A percentile compares a stretch with the other conserved stretches of the same genome.
phyloP scores from a whole-genome alignment of 2,797 vertebrate genomes.

The Coracias cyanogaster region DNA sequence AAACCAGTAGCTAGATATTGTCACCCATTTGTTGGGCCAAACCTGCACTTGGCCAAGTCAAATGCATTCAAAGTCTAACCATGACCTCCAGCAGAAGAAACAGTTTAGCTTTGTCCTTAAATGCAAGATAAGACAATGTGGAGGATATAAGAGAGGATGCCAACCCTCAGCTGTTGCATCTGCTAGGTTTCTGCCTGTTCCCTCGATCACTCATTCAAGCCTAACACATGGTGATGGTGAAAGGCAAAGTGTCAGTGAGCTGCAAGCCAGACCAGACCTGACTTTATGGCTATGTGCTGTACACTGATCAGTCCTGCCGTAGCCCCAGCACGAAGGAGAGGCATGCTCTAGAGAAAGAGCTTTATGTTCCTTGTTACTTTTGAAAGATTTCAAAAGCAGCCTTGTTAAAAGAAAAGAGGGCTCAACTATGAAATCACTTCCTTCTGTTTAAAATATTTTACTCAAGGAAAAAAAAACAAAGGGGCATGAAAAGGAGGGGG shows the following conservation, averaged over 20 bases:
- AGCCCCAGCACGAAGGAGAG: background rate
- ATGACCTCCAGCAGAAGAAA: background rate
- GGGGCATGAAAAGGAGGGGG: constrained; percentile 5
- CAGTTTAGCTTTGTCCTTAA: background rate
- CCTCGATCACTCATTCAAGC: background rate
- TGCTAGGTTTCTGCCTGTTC: background rate
- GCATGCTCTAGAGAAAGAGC: constrained; percentile 43
- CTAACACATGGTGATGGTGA: background rate
- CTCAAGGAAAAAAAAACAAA: constrained; percentile 54
- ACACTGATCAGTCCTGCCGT: background rate
- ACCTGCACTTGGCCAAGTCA: background rate
- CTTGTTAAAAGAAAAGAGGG: constrained; percentile 66
- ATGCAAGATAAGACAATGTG: background rate
- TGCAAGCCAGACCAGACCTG: background rate
- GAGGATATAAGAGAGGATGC: background rate
- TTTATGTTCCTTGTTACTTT: constrained; percentile 49
- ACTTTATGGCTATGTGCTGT: background rate
- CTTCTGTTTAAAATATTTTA: constrained; percentile 78
- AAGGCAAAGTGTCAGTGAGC: background rate
- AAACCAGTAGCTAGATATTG: background rate
- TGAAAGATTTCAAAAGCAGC: constrained; percentile 68
- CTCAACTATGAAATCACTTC: constrained; percentile 74
- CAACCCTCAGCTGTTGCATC: background rate
- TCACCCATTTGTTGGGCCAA: background rate
- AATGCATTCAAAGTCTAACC: background rate